Base-by-base conservation (phyloP, 2,797 vertebrate genomes). In the Tangara arthus region DNA sequence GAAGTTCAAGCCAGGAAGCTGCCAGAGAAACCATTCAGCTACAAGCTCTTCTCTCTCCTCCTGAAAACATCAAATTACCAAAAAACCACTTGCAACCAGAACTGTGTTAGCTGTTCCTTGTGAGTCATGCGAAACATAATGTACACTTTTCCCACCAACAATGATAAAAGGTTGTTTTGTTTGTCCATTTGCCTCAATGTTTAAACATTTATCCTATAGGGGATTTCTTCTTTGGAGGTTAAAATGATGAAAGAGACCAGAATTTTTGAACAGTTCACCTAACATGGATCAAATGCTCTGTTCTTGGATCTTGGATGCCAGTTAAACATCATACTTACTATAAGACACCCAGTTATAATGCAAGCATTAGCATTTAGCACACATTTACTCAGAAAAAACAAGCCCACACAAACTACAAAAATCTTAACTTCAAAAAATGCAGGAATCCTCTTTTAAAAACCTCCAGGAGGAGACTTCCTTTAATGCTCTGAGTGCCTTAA, bases 371-470 rank as follows among this genome's bases (percentile, higher is more conserved):
- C 89, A 91, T 93, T 87, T 91, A 91, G 28, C 70, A 77, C 55
- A 47, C 59, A 64, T 77, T 77, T 91, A 83, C 78, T 82, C 52
- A 61, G 65, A 82, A 86, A 70, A 91, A 94, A 73, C 82, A 93
- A 92, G 89, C 65, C 73, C 70, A 47, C 66, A n/a, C 44, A 91
- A 90, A 83, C 59, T 63, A 64, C 44, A 87, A 95, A 73, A 70
- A 90, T n/a, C 44, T 81, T 56, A 66, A 79, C 79, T 90, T 89
- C 77, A 93, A 91, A 95, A 93, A 89, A 75, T 75, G 39, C n/a
- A 85, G 78, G 57, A 89, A 84, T 18, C 41, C 60, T 89, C 49
- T 82, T 90, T 87, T 44, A 59, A 85, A 95, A 92, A 83, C 41
- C 57, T 96, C 61, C 63, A 59, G 55, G 65, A 95, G 35, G 27